Base-by-base conservation (phyloP, 2,888 invertebrate species). In the Amphipoea lucens region DNA sequence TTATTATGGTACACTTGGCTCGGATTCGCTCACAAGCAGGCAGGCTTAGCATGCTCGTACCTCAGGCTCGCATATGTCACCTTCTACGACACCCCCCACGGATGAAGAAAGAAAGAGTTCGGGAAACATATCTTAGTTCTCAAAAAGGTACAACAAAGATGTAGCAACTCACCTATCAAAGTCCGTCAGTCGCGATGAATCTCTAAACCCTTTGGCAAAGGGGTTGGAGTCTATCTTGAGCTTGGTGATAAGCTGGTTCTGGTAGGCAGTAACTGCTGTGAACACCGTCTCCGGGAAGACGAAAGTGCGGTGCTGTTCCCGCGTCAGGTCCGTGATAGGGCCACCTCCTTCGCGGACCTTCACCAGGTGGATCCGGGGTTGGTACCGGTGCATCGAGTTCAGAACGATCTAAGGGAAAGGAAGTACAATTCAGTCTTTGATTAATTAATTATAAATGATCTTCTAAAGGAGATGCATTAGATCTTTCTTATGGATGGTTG, bases 321-420 rank as follows among this genome's bases (percentile, higher is more conserved):
- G 97, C 90, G 99, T 98, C 87, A 99, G 97, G 94, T 99, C 99
- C 81, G 98, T 98, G 91, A 98, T 98, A 86, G 98, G 98, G 89
- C 98, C 98, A 0, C 94, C 93, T 3, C 97, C 97, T 54, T 97
- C 97, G 0, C 97, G 94, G 29, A 97, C 93, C 92, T 99, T 98
- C 83, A 99, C 99, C 91, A 99, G 97, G 97, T 99, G 99, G 93
- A 99, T 99, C 87, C 99, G 97, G 0, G 99, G 99, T 96, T 99
- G 99, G 95, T 99, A 99, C 92, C 99, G 98, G 97, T 99, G 99
- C 99, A 99, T 99, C 40, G 99, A 99, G 96, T 99, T 99, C 84
- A 99, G 97, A 79, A 99, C 99, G 92, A 99, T 99, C 99, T 99
- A 98, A 62, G 97, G 95, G 95, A 91, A 85, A 89, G 17, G 82